Conservation (phyloP, 2,888 invertebrate genomes). For the Mamestra brassicae region DNA sequence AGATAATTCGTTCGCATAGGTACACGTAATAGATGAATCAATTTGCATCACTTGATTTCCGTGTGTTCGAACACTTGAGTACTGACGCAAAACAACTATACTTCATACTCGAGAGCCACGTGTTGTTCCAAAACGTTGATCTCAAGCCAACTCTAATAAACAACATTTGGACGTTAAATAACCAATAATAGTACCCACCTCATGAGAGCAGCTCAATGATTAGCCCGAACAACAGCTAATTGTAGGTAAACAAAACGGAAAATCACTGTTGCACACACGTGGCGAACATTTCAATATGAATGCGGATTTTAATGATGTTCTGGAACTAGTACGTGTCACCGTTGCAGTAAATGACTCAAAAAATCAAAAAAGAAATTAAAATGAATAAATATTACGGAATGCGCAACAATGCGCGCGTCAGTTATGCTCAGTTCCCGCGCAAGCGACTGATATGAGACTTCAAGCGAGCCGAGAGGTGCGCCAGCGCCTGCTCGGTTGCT, state of each 20-base stretch:
- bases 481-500: slow-evolving; percentile 63
- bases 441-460: slow-evolving; percentile 76
- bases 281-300: slow-evolving; percentile 23
- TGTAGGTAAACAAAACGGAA: slow-evolving; percentile 61
- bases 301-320: slow-evolving; percentile 5
- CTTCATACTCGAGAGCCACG: slow-evolving; percentile 67
- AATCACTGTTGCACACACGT: slow-evolving; percentile 49
- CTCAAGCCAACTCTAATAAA: slow-evolving; percentile 68
- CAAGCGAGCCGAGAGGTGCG: slow-evolving; percentile 70
- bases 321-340: slow-evolving; percentile 8
- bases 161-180: slow-evolving; percentile 51
- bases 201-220: slow-evolving; percentile 55
- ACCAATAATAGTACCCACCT: slow-evolving; percentile 69
- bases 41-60: slow-evolving; percentile 45
- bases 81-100: slow-evolving; percentile 52
- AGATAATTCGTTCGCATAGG: slow-evolving; percentile 43
- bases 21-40: slow-evolving; percentile 45
- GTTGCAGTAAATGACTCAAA: slow-evolving; percentile 17
- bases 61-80: slow-evolving; percentile 54
- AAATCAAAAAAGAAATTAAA: slow-evolving; percentile 38
- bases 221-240: slow-evolving; percentile 50
- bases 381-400: slow-evolving; percentile 33
- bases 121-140: slow-evolving; percentile 68
- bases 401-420: slow-evolving; percentile 71
- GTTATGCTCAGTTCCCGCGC: slow-evolving; percentile 73